These are phyloP conservation scores for Rana temporaria DNA, from an alignment of 2,113 vertebrate species.

Conservation along the genomic window DNA sequence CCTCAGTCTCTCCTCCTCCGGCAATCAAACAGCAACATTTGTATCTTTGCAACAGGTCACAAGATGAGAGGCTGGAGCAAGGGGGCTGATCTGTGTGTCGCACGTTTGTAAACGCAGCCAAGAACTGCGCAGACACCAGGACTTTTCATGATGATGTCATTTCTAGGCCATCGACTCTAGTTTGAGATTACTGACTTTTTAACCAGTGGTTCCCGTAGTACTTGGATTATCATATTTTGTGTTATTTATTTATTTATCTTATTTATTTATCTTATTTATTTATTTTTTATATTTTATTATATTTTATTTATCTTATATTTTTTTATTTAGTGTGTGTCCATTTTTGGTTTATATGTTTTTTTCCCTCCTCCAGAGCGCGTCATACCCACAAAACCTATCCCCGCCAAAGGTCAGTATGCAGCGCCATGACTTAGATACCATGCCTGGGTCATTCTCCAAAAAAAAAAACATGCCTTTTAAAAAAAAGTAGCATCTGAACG, in stretches of 20 bases:
- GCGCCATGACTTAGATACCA: conserved; percentile 70
- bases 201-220: too few species aligned
- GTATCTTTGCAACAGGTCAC: too few species aligned
- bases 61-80: too few species aligned
- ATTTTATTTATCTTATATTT: neutral
- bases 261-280: conserved; percentile 4
- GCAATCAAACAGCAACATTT: too few species aligned
- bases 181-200: too few species aligned
- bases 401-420: conserved; percentile 86
- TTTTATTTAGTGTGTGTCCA: conserved; percentile 6
- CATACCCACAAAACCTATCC: conserved; percentile 81
- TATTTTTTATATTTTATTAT: neutral
- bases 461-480: conserved; percentile 62
- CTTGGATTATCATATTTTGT: neutral
- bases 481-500: too few species aligned
- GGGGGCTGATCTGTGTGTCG: too few species aligned
- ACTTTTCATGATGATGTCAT: too few species aligned
- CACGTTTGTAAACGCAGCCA: too few species aligned
- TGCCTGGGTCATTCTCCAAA: conserved; percentile 80
- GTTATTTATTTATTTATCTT: neutral
- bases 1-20: too few species aligned
- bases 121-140: too few species aligned
- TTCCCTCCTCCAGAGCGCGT: conserved; percentile 81
- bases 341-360: conserved; percentile 67
- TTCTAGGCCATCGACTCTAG: too few species aligned